Conservation (phyloP, 2,888 invertebrate species). For the Volucella inanis region DNA sequence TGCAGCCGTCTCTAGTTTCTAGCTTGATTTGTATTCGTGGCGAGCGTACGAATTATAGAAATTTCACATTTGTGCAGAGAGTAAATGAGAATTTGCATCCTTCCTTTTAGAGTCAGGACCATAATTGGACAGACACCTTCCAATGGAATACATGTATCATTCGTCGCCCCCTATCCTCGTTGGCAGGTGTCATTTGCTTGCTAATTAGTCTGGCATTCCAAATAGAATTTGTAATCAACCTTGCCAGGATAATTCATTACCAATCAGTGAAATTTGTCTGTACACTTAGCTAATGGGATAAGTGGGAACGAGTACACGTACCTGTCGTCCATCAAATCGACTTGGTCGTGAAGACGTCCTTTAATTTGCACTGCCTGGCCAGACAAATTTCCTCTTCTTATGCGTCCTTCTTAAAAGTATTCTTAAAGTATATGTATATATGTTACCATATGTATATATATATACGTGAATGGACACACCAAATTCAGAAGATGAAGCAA, state of each 20-base stretch:
- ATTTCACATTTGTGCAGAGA: slow-evolving; percentile 47
- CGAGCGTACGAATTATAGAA: slow-evolving; percentile 59
- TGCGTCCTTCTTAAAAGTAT: background rate
- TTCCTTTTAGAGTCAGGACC: background rate
- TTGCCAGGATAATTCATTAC: slow-evolving; percentile 54
- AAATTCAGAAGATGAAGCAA: slow-evolving; percentile 24
- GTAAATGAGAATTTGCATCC: slow-evolving; percentile 48
- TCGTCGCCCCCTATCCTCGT: slow-evolving; percentile 41
- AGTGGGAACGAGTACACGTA: background rate
- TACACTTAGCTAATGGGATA: background rate
- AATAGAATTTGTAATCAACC: slow-evolving; percentile 66
- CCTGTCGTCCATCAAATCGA: slow-evolving; percentile 3
- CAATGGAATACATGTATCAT: slow-evolving; percentile 40
- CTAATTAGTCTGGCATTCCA: slow-evolving; percentile 62
- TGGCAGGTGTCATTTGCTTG: slow-evolving; percentile 68
- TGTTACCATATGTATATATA: background rate
- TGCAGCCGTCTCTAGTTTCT: background rate
- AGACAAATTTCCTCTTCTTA: slow-evolving; percentile 11
- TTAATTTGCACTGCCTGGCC: slow-evolving; percentile 24
- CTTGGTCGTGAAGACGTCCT: slow-evolving; percentile 13
- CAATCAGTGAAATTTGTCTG: slow-evolving; percentile 30
- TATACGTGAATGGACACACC: background rate
- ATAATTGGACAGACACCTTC: background rate
- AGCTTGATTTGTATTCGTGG: slow-evolving; percentile 61
- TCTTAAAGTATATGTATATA: no score